Conservation (phyloP, 2,113 vertebrate genomes). For the Euleptes europaea region DNA sequence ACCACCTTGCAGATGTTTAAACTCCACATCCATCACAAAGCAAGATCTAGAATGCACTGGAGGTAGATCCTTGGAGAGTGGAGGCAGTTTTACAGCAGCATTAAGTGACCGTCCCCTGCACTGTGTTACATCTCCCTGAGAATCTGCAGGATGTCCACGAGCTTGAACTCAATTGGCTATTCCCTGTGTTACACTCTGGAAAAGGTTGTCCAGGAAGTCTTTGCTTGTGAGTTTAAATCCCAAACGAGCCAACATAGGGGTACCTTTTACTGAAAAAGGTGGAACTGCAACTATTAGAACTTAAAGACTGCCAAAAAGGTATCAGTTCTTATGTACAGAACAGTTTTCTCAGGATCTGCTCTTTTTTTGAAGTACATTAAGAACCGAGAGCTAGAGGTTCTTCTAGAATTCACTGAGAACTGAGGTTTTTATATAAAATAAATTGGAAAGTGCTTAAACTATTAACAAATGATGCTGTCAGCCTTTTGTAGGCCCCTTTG, state of each 20-base stretch:
- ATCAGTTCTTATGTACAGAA: neutral
- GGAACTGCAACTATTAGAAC: neutral
- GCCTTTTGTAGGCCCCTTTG: neutral
- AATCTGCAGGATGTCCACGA: neutral
- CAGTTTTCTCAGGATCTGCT: no score
- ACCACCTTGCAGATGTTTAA: neutral
- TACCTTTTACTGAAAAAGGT: neutral
- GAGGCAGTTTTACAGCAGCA: neutral
- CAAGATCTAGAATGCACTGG: neutral
- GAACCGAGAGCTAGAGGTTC: no score
- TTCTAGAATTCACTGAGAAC: no score
- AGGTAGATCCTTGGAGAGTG: neutral
- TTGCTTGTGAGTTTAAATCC: no score
- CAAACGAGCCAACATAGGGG: no score
- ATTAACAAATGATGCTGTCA: neutral
- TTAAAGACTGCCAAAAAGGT: neutral
- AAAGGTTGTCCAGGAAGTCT: neutral
- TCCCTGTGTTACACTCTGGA: neutral
- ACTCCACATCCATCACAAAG: neutral
- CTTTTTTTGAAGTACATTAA: no score
- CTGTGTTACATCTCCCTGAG: neutral
- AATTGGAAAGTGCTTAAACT: neutral
- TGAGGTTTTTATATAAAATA: neutral
- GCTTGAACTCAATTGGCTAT: no score
- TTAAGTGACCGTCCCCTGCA: neutral